Conservation (phyloP, 2,797 vertebrate species). For the Pachyuromys duprasi region DNA sequence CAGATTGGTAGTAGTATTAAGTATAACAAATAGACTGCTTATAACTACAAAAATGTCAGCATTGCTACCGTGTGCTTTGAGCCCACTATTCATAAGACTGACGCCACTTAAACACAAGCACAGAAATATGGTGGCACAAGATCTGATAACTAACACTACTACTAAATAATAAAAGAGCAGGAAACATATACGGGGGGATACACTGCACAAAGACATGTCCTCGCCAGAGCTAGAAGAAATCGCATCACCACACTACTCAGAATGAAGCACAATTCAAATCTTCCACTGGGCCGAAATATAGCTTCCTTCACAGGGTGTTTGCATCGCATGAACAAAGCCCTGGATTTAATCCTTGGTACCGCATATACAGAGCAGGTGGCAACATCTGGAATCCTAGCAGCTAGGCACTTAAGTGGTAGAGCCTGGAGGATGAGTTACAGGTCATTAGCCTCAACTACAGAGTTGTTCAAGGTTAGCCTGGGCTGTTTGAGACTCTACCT, state of each 20-base stretch:
- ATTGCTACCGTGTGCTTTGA: neutral
- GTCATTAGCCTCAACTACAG: neutral
- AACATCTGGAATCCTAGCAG: neutral
- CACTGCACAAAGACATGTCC: neutral
- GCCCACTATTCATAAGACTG: neutral
- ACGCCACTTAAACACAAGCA: neutral
- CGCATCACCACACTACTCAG: neutral
- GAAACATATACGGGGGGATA: neutral
- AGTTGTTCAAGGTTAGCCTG: neutral
- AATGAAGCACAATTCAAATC: neutral
- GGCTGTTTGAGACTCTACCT: neutral
- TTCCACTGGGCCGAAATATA: neutral
- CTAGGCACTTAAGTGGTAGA: neutral
- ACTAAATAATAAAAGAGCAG: neutral
- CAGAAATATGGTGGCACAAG: neutral
- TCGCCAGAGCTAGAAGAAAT: neutral
- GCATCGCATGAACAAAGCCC: no score
- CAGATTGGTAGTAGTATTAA: neutral
- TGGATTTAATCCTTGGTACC: neutral
- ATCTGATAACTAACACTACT: neutral
- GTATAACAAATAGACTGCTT: neutral
- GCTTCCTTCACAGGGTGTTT: neutral
- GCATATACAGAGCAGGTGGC: neutral
- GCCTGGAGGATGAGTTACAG: neutral
- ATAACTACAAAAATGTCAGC: neutral